Evolutionary conservation across 1,140 invertebrate species (phyloP).

Genomic region (Euborellia annulipes): DNA sequence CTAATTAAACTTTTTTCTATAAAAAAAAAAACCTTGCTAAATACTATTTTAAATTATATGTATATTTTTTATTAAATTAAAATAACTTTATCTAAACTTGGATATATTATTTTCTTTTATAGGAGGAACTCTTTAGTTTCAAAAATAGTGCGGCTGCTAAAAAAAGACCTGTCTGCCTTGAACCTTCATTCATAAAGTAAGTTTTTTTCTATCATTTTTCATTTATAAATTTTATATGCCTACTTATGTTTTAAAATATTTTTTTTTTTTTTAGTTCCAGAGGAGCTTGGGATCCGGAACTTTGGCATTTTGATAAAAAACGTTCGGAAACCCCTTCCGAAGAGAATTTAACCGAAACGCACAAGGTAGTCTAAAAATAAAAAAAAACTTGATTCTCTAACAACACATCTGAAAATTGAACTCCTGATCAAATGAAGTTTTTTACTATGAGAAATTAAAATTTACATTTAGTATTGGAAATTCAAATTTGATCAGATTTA

Average conservation of each 20-base stretch:
- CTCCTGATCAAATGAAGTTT: too few species aligned
- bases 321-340: slow-evolving; percentile 40
- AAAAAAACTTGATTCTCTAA: slow-evolving; percentile 15
- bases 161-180: slow-evolving; percentile 37
- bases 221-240: slow-evolving; percentile 8
- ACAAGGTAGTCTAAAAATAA: slow-evolving; percentile 24
- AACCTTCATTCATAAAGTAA: slow-evolving; percentile 37
- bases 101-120: slow-evolving; percentile 12
- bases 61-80: too few species aligned
- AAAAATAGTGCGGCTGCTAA: slow-evolving; percentile 37
- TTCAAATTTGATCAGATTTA: too few species aligned
- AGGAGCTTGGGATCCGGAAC: slow-evolving; percentile 41
- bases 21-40: too few species aligned
- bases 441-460: too few species aligned
- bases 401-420: too few species aligned
- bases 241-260: slow-evolving; percentile 4
- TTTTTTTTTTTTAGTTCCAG: slow-evolving; percentile 26
- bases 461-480: too few species aligned
- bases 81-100: too few species aligned
- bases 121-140: slow-evolving; percentile 43
- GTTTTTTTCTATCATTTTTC: slow-evolving; percentile 14
- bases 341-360: slow-evolving; percentile 31
- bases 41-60: too few species aligned
- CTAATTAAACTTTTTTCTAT: too few species aligned
- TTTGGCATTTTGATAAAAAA: slow-evolving; percentile 36